A percentile compares a stretch with the other conserved stretches of the same genome.
These are phyloP conservation scores for Eristalis pertinax DNA, from an alignment of 2,888 invertebrate genomes.

Conservation along the genomic window DNA sequence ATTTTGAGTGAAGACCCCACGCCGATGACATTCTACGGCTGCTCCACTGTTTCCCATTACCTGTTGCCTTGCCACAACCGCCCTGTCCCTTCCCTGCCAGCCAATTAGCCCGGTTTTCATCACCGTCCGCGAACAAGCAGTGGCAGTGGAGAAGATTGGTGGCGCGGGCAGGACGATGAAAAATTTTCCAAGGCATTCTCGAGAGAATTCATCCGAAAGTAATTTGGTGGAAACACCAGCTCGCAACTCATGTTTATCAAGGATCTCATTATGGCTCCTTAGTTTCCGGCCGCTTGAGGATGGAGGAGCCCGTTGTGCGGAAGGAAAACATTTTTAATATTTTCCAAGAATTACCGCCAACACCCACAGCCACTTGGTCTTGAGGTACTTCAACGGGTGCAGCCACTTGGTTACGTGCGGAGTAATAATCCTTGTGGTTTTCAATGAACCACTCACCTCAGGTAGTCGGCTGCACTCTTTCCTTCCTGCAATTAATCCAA, in stretches of 20 bases:
- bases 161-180: too few relatives aligned
- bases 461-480: background rate
- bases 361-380: background rate
- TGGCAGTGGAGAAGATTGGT: background rate
- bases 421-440: conserved; percentile 25
- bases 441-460: conserved; percentile 1
- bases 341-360: conserved; percentile 14
- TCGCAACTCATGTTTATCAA: conserved; percentile 44
- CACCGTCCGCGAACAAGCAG: background rate
- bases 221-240: conserved; percentile 52
- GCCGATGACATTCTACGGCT: background rate
- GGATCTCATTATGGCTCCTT: conserved; percentile 53
- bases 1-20: background rate
- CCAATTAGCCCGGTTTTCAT: background rate
- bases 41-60: background rate
- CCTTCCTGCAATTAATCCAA: background rate
- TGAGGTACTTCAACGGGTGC: conserved; percentile 2
- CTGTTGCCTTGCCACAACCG: background rate
- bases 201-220: conserved; percentile 39
- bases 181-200: background rate
- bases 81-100: background rate
- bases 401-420: conserved; percentile 23
- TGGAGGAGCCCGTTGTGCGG: background rate
- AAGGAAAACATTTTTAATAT: background rate
- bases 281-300: conserved; percentile 10